phyloP scores from a whole-genome alignment of 2,888 invertebrate genomes.

The Acanthococcus lagerstroemiae region DNA sequence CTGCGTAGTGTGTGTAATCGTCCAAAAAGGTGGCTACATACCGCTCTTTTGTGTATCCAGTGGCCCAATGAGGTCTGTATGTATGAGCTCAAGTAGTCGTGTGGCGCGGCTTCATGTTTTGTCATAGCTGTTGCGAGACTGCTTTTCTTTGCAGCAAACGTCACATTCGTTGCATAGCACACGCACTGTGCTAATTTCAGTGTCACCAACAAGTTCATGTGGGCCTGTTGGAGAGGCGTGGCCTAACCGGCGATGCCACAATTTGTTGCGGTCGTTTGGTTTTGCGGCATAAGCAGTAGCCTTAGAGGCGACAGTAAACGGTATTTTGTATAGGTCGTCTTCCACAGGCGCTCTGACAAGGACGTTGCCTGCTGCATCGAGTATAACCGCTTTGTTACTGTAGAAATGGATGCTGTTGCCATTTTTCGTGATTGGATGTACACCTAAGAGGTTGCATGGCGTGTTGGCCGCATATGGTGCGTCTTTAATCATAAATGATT shows the following conservation, averaged over 20 bases:
- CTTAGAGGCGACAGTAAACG: constrained; percentile 8
- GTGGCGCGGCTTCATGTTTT: no score
- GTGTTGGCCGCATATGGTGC: constrained; percentile 28
- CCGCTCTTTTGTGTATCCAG: no score
- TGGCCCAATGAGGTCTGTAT: no score
- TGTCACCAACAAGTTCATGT: no score
- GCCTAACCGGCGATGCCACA: constrained; percentile 34
- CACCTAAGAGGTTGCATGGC: constrained; percentile 27
- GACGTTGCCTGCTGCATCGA: constrained; percentile 26
- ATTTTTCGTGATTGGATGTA: constrained; percentile 17
- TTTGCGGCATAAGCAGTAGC: background rate
- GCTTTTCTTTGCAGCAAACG: no score
- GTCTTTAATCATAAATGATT: constrained; percentile 23
- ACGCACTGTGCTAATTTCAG: no score
- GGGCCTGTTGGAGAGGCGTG: no score
- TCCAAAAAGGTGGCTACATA: no score
- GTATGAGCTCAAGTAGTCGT: no score
- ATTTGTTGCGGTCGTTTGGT: constrained; percentile 2
- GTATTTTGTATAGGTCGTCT: constrained; percentile 33
- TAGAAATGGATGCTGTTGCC: constrained; percentile 34
- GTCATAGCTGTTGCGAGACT: no score
- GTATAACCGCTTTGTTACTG: constrained; percentile 35
- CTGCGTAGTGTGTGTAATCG: no score
- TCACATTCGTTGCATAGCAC: no score
- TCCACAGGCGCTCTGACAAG: constrained; percentile 30